Evolutionary conservation across 2,113 vertebrate genomes (phyloP).

Genomic region (Oreochromis tanganicae): DNA sequence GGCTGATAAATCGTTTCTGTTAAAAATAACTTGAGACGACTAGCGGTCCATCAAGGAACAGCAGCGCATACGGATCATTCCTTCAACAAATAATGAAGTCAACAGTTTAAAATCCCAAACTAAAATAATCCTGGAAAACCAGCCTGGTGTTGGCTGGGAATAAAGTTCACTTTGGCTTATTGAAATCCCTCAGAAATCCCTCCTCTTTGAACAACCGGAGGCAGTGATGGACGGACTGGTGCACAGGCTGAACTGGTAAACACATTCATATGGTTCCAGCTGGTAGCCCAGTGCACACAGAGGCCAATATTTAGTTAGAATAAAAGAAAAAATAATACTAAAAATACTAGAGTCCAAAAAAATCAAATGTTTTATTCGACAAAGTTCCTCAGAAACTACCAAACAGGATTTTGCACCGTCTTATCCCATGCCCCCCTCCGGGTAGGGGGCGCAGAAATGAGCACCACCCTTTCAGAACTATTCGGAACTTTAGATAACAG

Average conservation of each 20-base stretch:
- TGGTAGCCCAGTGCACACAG: not conserved
- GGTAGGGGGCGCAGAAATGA: not conserved
- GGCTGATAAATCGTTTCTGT: slow-evolving; percentile 35
- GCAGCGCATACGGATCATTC: slow-evolving; percentile 20
- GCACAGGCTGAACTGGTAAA: slow-evolving; percentile 55
- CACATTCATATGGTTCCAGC: not conserved
- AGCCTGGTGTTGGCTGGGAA: not conserved
- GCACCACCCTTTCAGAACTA: not conserved
- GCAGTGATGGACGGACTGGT: slow-evolving; percentile 27
- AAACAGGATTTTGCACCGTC: slow-evolving; percentile 39
- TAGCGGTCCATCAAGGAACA: slow-evolving; percentile 14
- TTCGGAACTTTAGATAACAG: not conserved
- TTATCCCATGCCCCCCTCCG: slow-evolving; percentile 46
- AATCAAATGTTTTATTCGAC: accelerated
- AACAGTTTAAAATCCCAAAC: not conserved
- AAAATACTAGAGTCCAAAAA: not conserved
- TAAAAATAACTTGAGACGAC: slow-evolving; percentile 10
- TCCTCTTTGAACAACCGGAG: not conserved
- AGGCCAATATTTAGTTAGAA: not conserved
- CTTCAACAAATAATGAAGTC: not conserved
- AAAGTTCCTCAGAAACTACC: not conserved
- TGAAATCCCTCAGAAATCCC: not conserved
- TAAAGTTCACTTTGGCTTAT: not conserved
- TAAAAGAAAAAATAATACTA: not conserved
- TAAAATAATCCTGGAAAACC: not conserved